phyloP scores from a whole-genome alignment of 1,140 invertebrate species.

The Drosophila littoralis region DNA sequence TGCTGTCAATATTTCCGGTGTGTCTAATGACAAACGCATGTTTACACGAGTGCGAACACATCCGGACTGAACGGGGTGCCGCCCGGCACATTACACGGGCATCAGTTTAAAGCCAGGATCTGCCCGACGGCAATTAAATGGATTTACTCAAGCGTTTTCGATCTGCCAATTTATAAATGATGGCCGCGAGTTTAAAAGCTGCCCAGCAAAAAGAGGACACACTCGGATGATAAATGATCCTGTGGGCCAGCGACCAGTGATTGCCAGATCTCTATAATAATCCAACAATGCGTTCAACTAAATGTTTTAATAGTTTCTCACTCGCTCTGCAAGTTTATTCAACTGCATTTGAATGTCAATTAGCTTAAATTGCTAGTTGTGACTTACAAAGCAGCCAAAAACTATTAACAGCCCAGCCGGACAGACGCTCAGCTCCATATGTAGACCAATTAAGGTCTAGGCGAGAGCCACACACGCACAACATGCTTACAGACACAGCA shows the following conservation, averaged over 20 bases:
- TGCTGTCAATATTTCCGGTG: slow-evolving; percentile 78
- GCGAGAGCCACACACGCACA: slow-evolving; percentile 27
- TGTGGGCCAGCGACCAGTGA: slow-evolving; percentile 35
- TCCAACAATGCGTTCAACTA: slow-evolving; percentile 10
- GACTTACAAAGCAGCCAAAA: slow-evolving; percentile 66
- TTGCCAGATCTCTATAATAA: background rate
- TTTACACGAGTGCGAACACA: slow-evolving; percentile 82
- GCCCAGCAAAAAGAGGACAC: background rate
- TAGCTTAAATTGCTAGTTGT: slow-evolving; percentile 77
- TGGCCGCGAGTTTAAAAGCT: slow-evolving; percentile 60
- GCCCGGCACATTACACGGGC: slow-evolving; percentile 62
- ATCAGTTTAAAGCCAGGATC: slow-evolving; percentile 58
- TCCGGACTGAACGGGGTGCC: slow-evolving; percentile 57
- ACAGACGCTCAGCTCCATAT: slow-evolving; percentile 32
- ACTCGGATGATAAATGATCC: slow-evolving; percentile 54
- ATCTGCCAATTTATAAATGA: slow-evolving; percentile 79
- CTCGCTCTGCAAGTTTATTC: slow-evolving; percentile 53
- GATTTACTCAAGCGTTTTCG: slow-evolving; percentile 78
- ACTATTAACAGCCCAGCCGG: slow-evolving; percentile 60
- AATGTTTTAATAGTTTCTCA: slow-evolving; percentile 7
- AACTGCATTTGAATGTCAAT: slow-evolving; percentile 83
- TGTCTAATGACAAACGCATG: slow-evolving; percentile 83
- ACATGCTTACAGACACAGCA: slow-evolving; percentile 20
- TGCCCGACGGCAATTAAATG: slow-evolving; percentile 67
- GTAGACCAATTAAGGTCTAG: slow-evolving; percentile 60